These are phyloP conservation scores for Mesaphorura yosii DNA, from an alignment of 1,140 invertebrate species.

Conservation along the genomic window DNA sequence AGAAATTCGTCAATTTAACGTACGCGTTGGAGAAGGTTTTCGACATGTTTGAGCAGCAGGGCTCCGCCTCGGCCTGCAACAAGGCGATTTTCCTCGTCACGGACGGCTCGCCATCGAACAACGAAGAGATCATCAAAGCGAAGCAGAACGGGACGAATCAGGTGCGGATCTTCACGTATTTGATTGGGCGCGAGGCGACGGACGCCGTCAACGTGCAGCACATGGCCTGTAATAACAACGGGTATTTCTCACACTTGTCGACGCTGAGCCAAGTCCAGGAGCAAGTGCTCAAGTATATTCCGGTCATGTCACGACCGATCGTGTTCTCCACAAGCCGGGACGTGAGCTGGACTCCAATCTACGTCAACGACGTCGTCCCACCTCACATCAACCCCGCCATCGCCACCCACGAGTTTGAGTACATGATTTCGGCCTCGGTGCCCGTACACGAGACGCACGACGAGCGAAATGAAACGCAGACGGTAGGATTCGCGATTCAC, in stretches of 20 bases:
- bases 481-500: slow-evolving; percentile 4
- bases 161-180: slow-evolving; percentile 92
- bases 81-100: slow-evolving; percentile 98
- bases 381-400: slow-evolving; percentile 15
- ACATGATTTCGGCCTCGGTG: background rate
- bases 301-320: slow-evolving; percentile 75
- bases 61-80: slow-evolving; percentile 65
- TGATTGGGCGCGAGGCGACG: slow-evolving; percentile 87
- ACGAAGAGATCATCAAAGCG: slow-evolving; percentile 78
- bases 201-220: slow-evolving; percentile 83
- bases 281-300: slow-evolving; percentile 81
- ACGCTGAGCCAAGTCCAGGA: slow-evolving; percentile 85
- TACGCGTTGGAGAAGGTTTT: slow-evolving; percentile 81
- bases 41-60: slow-evolving; percentile 62
- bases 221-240: slow-evolving; percentile 93
- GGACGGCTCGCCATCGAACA: slow-evolving; percentile 90
- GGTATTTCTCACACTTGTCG: slow-evolving; percentile 87
- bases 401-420: background rate
- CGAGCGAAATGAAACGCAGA: slow-evolving; percentile 1
- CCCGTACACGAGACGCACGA: background rate
- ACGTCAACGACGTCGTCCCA: slow-evolving; percentile 68
- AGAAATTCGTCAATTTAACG: slow-evolving; percentile 88
- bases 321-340: slow-evolving; percentile 68
- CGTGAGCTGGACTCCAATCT: slow-evolving; percentile 82
- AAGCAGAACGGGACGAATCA: slow-evolving; percentile 23